A percentile compares a stretch with the other conserved stretches of the same genome.
Conservation (phyloP, 2,888 invertebrate genomes). For the Nymphalis c-album region DNA sequence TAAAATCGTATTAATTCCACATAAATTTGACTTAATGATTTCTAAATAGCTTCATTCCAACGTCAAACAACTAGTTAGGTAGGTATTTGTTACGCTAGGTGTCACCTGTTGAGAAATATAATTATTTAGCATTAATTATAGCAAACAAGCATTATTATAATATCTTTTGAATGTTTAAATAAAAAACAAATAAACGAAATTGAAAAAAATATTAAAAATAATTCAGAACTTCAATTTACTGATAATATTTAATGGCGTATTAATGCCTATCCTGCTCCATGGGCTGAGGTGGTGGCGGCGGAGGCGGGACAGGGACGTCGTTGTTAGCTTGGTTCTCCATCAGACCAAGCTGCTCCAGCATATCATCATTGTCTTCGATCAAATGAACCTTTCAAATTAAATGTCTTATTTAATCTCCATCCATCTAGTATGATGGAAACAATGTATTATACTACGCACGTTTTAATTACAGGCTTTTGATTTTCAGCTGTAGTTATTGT, state of each 20-base stretch:
- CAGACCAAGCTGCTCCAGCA: constrained; percentile 74
- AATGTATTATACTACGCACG: neutral
- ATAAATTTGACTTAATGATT: constrained; percentile 61
- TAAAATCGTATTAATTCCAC: constrained; percentile 71
- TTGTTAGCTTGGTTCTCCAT: constrained; percentile 68
- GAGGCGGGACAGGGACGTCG: constrained; percentile 74
- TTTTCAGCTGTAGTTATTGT: too few relatives aligned
- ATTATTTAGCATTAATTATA: too few relatives aligned
- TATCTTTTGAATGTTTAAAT: too few relatives aligned
- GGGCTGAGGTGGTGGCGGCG: constrained; percentile 86
- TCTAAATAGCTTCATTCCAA: constrained; percentile 44
- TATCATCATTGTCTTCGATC: constrained; percentile 76
- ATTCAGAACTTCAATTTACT: too few relatives aligned
- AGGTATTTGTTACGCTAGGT: constrained; percentile 1
- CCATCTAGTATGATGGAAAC: neutral
- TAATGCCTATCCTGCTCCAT: constrained; percentile 61
- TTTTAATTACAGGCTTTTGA: neutral
- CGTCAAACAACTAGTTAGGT: constrained; percentile 19
- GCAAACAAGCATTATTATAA: too few relatives aligned
- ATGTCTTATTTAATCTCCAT: neutral
- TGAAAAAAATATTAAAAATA: too few relatives aligned
- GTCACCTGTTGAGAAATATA: constrained; percentile 47
- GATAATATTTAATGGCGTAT: constrained; percentile 12
- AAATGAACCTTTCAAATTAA: constrained; percentile 60
- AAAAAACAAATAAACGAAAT: too few relatives aligned